phyloP scores from a whole-genome alignment of 2,797 vertebrate genomes.

The Leptodactylus fallax region DNA sequence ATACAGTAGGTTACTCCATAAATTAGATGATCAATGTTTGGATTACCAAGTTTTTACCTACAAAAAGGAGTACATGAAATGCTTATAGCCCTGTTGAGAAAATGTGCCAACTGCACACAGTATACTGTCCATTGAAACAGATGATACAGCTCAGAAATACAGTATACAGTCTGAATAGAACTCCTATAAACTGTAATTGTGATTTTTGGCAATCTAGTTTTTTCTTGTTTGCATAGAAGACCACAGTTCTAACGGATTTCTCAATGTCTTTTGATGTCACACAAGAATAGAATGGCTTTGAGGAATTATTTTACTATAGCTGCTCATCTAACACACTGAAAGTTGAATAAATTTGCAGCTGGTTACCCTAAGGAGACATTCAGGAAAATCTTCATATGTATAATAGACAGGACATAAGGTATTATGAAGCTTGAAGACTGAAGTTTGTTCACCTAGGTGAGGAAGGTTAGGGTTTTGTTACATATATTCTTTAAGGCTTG shows the following conservation, averaged over 20 bases:
- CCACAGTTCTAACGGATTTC: not conserved
- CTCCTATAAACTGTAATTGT: not conserved
- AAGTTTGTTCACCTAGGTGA: too few species aligned
- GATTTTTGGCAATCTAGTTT: not conserved
- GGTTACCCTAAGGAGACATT: not conserved
- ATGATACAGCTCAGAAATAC: not conserved
- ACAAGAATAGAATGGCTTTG: not conserved
- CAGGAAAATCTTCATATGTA: not conserved
- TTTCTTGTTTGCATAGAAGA: slow-evolving; percentile 7
- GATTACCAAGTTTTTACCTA: not conserved
- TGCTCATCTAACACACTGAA: too few species aligned
- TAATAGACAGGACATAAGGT: too few species aligned
- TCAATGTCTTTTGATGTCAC: not conserved
- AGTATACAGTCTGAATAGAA: not conserved
- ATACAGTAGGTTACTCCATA: not conserved
- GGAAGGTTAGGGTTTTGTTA: too few species aligned
- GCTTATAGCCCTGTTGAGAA: not conserved
- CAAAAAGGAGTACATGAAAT: too few species aligned
- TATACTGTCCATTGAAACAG: not conserved
- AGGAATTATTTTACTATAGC: not conserved
- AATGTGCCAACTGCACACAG: not conserved
- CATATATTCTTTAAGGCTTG: not conserved
- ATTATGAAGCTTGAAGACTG: too few species aligned
- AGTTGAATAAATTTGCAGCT: not conserved
- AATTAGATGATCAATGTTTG: not conserved